A percentile compares a stretch with the other conserved stretches of the same genome.
Conservation (phyloP, 2,888 invertebrate species). For the Diaperis boleti region DNA sequence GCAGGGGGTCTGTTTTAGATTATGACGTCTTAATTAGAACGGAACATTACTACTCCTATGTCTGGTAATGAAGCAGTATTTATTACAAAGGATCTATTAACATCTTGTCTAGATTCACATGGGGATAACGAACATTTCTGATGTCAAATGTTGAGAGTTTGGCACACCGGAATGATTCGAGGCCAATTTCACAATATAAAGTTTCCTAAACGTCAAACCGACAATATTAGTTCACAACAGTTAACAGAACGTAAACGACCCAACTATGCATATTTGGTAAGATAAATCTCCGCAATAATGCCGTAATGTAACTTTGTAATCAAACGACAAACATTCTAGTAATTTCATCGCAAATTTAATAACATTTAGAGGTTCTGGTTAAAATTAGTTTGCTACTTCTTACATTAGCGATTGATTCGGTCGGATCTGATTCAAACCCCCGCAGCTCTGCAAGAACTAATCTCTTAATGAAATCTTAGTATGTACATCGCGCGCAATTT, state of each 20-base stretch:
- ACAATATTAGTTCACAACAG: background rate
- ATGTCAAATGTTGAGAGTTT: background rate
- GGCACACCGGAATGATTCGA: background rate
- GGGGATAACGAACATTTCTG: constrained; percentile 7
- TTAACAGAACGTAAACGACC: background rate
- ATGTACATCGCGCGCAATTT: background rate
- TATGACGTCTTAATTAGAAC: constrained; percentile 41
- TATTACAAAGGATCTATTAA: constrained; percentile 40
- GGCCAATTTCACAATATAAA: background rate
- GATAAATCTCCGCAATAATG: background rate
- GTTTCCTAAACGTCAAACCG: background rate
- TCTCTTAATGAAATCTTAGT: constrained; percentile 6
- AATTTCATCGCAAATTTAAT: background rate
- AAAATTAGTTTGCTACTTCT: constrained; percentile 7
- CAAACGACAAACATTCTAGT: background rate
- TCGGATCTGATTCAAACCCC: background rate
- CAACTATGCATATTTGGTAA: background rate
- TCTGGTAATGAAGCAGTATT: constrained; percentile 41
- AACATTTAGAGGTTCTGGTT: background rate
- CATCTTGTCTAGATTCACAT: constrained; percentile 26
- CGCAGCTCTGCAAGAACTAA: background rate
- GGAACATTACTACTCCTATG: constrained; percentile 15
- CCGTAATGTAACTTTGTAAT: background rate
- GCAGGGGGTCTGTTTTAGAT: constrained; percentile 27
- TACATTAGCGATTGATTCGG: constrained; percentile 2